A percentile compares a stretch with the other conserved stretches of the same genome.
Evolutionary conservation across 1,140 invertebrate species (phyloP).

Genomic region (Onthophagus taurus): DNA sequence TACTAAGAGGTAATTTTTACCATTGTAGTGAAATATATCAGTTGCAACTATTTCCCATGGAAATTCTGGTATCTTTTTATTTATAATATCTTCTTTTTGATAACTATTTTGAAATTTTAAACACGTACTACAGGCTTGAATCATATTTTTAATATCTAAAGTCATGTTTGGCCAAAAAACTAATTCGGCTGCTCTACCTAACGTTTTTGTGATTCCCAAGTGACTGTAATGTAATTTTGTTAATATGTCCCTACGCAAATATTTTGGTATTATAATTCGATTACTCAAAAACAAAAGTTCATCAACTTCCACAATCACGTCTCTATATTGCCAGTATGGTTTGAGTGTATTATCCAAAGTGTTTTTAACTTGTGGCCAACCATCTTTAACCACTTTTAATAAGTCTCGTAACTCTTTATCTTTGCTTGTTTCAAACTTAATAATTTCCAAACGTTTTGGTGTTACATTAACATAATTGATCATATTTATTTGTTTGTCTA

Average conservation of each 20-base stretch:
- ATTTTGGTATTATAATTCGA: slow-evolving; percentile 8
- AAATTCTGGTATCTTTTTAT: not conserved
- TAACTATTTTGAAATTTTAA: slow-evolving; percentile 15
- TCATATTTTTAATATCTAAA: slow-evolving; percentile 37
- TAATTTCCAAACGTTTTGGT: no score
- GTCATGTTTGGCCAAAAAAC: slow-evolving; percentile 25
- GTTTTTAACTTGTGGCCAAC: no score
- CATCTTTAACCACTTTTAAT: no score
- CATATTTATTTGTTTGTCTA: no score
- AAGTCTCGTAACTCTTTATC: no score
- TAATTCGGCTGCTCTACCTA: not conserved
- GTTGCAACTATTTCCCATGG: slow-evolving; percentile 1
- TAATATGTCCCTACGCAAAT: slow-evolving; percentile 2
- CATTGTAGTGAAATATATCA: not conserved
- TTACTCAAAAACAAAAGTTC: slow-evolving; percentile 7
- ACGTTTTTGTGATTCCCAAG: slow-evolving; percentile 11
- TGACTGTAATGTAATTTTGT: slow-evolving; percentile 8
- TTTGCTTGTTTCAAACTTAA: no score
- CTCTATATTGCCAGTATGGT: no score
- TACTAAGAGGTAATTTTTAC: slow-evolving; percentile 2
- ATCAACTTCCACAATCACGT: no score
- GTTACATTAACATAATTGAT: no score
- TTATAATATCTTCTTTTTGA: not conserved
- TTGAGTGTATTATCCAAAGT: no score
- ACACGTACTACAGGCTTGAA: slow-evolving; percentile 37